These are phyloP conservation scores for Mesaphorura yosii DNA, from an alignment of 1,140 invertebrate genomes.

Conservation along the genomic window DNA sequence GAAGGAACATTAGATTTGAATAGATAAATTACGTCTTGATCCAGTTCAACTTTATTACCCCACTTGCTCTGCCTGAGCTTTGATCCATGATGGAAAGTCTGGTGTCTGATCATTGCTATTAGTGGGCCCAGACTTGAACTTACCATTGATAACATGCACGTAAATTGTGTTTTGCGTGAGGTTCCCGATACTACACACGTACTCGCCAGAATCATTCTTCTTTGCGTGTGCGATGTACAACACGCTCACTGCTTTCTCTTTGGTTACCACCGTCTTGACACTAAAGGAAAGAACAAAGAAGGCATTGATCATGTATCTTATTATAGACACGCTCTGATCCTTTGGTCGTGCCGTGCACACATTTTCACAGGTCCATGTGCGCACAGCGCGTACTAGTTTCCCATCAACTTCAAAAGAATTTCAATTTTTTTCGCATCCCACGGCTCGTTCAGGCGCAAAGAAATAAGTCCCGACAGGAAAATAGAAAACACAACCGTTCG, in stretches of 20 bases:
- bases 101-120: not conserved
- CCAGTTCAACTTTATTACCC: not conserved
- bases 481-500: no score
- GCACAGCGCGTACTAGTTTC: no score
- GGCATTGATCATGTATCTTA: conserved; percentile 1
- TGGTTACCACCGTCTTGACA: conserved; percentile 65
- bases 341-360: no score
- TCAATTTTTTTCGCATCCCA: no score
- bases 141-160: conserved; percentile 73
- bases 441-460: no score
- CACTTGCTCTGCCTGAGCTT: not conserved
- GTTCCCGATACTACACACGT: conserved; percentile 65
- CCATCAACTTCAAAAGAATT: no score
- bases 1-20: not conserved
- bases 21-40: not conserved
- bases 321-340: no score
- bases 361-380: no score
- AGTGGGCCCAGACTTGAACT: conserved; percentile 32
- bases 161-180: conserved; percentile 60
- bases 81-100: not conserved
- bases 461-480: no score
- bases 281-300: conserved; percentile 41
- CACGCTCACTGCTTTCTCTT: conserved; percentile 59
- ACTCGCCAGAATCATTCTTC: conserved; percentile 71
- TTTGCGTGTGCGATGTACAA: conserved; percentile 73